Base-by-base conservation (phyloP, 2,888 invertebrate species). In the Apamea monoglypha region DNA sequence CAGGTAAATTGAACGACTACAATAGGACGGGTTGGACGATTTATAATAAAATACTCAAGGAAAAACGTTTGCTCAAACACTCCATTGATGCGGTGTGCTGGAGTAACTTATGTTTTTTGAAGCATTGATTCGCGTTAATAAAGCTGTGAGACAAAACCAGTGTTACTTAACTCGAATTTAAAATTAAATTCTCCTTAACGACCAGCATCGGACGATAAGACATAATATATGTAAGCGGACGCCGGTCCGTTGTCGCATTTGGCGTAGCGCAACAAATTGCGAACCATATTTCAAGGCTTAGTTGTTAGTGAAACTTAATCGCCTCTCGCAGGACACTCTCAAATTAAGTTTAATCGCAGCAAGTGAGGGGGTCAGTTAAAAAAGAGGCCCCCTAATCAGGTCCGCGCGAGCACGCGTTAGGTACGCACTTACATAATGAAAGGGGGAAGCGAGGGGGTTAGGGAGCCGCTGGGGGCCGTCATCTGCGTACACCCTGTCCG, bases 351-450 rank as follows among this genome's bases (percentile, higher is more conserved):
- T 95, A 96, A 96, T 95, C 96, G 95, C 93, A 93, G 93, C 94
- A 94, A 95, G 95, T 94, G 94, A 95, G 96, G 95, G 95, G 96
- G 96, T 96, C 96, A 96, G 96, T 97, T 96, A 96, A 96, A 96
- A 97, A 96, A 96, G 96, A 96, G 96, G 95, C 94, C 94, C 94
- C 95, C 94, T 96, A 96, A 97, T 97, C 96, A 96, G 96, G 96
- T 96, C 96, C 96, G 95, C 95, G 95, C 96, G 94, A 96, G 95
- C 96, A 96, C 96, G 96, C 96, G 96, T 97, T 96, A 92, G 92
- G 92, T 92, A 96, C 96, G 96, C 96, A 96, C 96, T 97, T 97
- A 97, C 96, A 96, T 97, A 97, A 97, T 97, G 96, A 97, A 96
- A 96, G 96, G 96, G 96, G 96, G 95, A 93, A 94, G 92, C 89